Conservation (phyloP, 2,797 vertebrate genomes). For the Gouania willdenowi region DNA sequence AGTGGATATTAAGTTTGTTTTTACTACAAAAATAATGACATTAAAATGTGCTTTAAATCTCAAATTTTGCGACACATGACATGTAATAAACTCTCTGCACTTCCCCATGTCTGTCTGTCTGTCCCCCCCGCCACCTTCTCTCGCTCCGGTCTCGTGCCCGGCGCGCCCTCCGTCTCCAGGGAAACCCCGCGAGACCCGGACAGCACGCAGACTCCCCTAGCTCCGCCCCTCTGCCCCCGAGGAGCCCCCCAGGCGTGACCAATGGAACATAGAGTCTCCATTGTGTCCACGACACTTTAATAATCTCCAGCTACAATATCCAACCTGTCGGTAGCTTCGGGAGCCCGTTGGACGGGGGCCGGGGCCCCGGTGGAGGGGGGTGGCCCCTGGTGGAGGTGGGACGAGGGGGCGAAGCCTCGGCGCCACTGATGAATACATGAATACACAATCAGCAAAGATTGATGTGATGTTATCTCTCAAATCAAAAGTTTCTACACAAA, state of each 20-base stretch:
- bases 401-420: slow-evolving; percentile 76
- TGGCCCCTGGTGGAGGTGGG: slow-evolving; percentile 70
- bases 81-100: too few relatives aligned
- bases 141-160: slow-evolving; percentile 54
- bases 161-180: slow-evolving; percentile 83
- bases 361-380: too few relatives aligned
- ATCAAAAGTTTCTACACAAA: slow-evolving; percentile 37
- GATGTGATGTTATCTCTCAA: slow-evolving; percentile 60
- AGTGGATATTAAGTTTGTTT: too few relatives aligned
- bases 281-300: slow-evolving; percentile 97
- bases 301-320: slow-evolving; percentile 98
- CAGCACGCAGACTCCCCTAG: slow-evolving; percentile 94
- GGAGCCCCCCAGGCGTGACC: slow-evolving; percentile 91
- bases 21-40: too few relatives aligned
- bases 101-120: too few relatives aligned
- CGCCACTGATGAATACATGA: slow-evolving; percentile 83
- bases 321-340: slow-evolving; percentile 99
- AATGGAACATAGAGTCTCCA: slow-evolving; percentile 97
- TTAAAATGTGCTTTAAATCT: too few relatives aligned
- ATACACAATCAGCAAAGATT: slow-evolving; percentile 71
- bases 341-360: slow-evolving; percentile 80
- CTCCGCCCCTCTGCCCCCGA: slow-evolving; percentile 83
- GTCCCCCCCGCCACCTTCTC: slow-evolving; percentile 21
- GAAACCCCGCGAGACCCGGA: slow-evolving; percentile 81
- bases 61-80: too few relatives aligned